phyloP scores from a whole-genome alignment of 2,888 invertebrate species.

The Hydroisotoma schaefferi region DNA sequence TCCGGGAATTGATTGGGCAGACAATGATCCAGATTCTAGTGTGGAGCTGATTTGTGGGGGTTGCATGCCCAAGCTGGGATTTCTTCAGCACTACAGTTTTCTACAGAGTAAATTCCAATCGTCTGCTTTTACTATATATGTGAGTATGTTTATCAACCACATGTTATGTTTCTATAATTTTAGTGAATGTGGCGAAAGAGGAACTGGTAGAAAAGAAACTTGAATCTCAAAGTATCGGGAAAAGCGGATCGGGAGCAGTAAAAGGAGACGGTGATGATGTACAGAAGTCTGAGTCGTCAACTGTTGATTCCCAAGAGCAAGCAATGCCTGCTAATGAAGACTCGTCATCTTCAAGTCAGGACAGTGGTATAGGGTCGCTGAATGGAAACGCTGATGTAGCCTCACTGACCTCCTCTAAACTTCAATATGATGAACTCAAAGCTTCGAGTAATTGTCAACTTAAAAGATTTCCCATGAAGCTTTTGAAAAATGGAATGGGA shows the following conservation, averaged over 20 bases:
- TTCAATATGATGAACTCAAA: neutral
- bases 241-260: too few relatives aligned
- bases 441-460: conserved; percentile 3
- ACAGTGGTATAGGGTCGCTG: conserved; percentile 29
- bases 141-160: too few relatives aligned
- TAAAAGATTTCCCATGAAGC: conserved; percentile 5
- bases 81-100: conserved; percentile 67
- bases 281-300: too few relatives aligned
- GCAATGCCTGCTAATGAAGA: too few relatives aligned
- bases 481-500: conserved; percentile 7
- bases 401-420: neutral
- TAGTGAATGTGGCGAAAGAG: too few relatives aligned
- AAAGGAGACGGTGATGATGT: too few relatives aligned
- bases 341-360: conserved; percentile 12
- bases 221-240: neutral
- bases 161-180: too few relatives aligned
- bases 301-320: too few relatives aligned
- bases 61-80: conserved; percentile 73
- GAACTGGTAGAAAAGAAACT: neutral
- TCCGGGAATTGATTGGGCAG: conserved; percentile 18
- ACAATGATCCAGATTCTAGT: conserved; percentile 56
- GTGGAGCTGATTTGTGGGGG: conserved; percentile 77
- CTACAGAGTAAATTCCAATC: conserved; percentile 34
- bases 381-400: conserved; percentile 10
- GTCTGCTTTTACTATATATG: too few relatives aligned